Evolutionary conservation across 2,113 vertebrate species (phyloP), one percentile per base, ranked within the genome.

Genomic region (Coregonus clupeaformis): DNA sequence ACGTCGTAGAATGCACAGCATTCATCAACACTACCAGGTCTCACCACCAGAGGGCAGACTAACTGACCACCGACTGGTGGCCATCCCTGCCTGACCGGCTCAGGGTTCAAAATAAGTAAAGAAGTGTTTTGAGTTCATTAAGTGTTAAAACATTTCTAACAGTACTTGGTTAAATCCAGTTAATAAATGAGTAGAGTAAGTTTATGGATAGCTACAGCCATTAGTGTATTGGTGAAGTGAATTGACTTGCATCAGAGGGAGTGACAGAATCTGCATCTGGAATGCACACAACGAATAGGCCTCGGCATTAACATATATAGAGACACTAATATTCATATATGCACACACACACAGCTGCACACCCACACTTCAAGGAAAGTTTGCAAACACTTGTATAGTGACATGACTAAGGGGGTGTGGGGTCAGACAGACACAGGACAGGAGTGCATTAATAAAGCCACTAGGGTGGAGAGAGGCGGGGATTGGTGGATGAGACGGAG

Each of bases 1-100:
- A 77, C 13, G 67, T 64, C 74, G 77, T 68, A 75, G 80, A 88
- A 87, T 88, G 84, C 86, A 86, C 84, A 64, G 84, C 88, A 90
- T 87, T 88, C 88, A 87, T 80, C 76, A 81, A 60, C 60, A 69
- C 42, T 74, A 82, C 70, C 77, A 1, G 14, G 13, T 82, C 36
- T 5, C 60, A 81, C 80, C 85, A 84, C 71, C 65, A 20, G 84
- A 69, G 80, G 83, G 70, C 84, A 80, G 27, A 70, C 49, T 52
- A 5, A 52, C 49, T 52, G 16, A 52, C 49, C 49, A 52, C 49
- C 18, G 14, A 52, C 49, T 52, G 13, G 9, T 11, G 36, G 36
- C 36, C 36, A 42, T 42, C 2, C 11, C 36, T 2, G 9, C 36
- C 9, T 11, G 36, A 42, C 36, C 9, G 9, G 36, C 9, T 9